Base-by-base conservation (phyloP, 1,140 invertebrate species). In the Nasonia giraulti region DNA sequence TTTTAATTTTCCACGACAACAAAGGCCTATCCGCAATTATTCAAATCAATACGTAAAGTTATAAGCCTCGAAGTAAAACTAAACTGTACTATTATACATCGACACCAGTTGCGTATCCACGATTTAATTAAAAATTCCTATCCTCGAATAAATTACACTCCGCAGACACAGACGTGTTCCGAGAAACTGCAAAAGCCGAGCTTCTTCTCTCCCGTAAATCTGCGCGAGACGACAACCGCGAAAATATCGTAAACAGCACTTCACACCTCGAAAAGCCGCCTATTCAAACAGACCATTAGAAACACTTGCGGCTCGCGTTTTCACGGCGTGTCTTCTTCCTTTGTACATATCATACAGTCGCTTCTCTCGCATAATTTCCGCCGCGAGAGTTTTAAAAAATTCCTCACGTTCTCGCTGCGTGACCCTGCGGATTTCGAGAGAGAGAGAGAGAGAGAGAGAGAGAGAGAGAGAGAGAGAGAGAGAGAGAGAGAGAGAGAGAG, bases 331-430 rank as follows among this genome's bases (percentile, higher is more conserved):
- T 62, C 55, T 62, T 50, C 47, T 50, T 50, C 47, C 47, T 17
- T 14, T 50, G 12, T 50, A 50, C 47, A 50, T 44, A 44, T 44
- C 27, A 50, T 14, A 50, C 47, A 14, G 12, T 50, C 44, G 44
- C 47, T 17, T 50, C 47, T 55, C 50, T 14, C 17, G 8, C 14
- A 55, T 55, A 55, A 55, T 55, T 55, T 55, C 14, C 50, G 2
- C 14, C 50, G 14, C 50, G 50, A 55, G 50, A 55, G 74, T 76
- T 76, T 77, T 71, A 47, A 73, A 73, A 81, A 81, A 73, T 55
- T 50, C 80, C 80, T 81, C 69, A 73, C 68, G 80, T 73, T 31
- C 23, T 33, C 80, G 23, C 5, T 17, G 14, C 44, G 69, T 55
- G 80, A 81, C 69, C 44, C 62, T 47, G 69, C 68, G 27, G 11